phyloP scores from a whole-genome alignment of 2,888 invertebrate genomes.

The Bimastos eiseni region DNA sequence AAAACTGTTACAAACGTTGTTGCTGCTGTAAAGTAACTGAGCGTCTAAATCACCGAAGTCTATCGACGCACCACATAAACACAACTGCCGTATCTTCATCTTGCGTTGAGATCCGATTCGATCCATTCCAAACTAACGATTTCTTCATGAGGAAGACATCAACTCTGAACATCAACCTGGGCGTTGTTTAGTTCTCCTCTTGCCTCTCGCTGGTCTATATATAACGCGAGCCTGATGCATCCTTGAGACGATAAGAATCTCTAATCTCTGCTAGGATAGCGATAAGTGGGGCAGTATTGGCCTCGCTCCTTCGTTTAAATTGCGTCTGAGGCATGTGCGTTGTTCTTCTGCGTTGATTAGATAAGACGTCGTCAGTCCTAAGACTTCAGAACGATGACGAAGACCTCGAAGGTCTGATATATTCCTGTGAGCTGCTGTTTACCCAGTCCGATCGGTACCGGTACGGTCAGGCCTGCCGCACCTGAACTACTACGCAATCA shows the following conservation, averaged over 20 bases:
- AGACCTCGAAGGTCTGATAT: background rate
- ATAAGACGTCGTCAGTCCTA: background rate
- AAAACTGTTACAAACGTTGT: background rate
- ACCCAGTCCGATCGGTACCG: background rate
- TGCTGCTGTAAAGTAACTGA: background rate
- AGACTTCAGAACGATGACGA: background rate
- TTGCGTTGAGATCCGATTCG: background rate
- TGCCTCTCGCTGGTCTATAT: background rate
- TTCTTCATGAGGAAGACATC: background rate
- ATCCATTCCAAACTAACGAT: background rate
- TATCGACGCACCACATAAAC: background rate
- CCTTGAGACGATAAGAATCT: conserved; percentile 3
- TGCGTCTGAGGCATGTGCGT: background rate
- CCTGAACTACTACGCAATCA: background rate
- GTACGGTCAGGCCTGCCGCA: background rate
- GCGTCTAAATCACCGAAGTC: background rate
- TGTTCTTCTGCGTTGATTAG: background rate
- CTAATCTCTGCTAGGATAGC: background rate
- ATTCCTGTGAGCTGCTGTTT: background rate
- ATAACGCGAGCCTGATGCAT: background rate
- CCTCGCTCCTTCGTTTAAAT: background rate
- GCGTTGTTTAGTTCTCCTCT: background rate
- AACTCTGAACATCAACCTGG: background rate
- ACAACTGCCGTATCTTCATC: background rate
- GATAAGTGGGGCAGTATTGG: background rate